Evolutionary conservation across 1,140 invertebrate genomes (phyloP), one percentile per base, ranked within the genome.

Genomic region (Trachymyrmex septentrionalis): DNA sequence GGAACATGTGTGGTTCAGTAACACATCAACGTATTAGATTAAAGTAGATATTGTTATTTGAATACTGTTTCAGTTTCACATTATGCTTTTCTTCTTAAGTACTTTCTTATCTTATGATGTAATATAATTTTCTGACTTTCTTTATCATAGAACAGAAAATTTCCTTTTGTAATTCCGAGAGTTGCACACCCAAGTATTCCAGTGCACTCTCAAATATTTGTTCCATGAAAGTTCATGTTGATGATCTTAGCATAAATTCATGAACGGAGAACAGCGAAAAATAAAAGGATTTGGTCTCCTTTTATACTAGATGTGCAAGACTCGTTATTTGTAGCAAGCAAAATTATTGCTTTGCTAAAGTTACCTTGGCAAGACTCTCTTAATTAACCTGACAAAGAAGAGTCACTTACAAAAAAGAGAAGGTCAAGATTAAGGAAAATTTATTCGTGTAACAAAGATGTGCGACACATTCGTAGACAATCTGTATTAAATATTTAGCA

Each of bases 261-360:
- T 19, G 24, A 67, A 55, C 34, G 30, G 19, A 44, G 55, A 61
- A 76, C 27, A 24, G 14, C 19, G 64, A 12, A 24, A 66, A 71
- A 75, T 59, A 30, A 59, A 64, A 88, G 38, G 53, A 57, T 85
- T 59, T 73, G 57, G 69, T 85, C 87, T 72, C 66, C 72, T 88
- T 85, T 85, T 55, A 44, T 73, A 75, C 53, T 34, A 85, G 87
- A 87, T 19, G 53, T 44, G 30, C 19, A 72, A 50, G 27, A 73
- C 55, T 82, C 24, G 50, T 87, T 77, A 77, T 61, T 27, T 66
- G 48, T 73, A 71, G 21, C 34, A 48, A 73, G 82, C 21, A 86
- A 64, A 67, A 63, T 59, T 72, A 38, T 85, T 87, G 75, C 59
- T 24, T 38, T 53, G 72, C 48, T 77, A 48, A 87, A 87, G 64